phyloP scores from a whole-genome alignment of 2,113 vertebrate genomes.

The Micronycteris hirsuta region DNA sequence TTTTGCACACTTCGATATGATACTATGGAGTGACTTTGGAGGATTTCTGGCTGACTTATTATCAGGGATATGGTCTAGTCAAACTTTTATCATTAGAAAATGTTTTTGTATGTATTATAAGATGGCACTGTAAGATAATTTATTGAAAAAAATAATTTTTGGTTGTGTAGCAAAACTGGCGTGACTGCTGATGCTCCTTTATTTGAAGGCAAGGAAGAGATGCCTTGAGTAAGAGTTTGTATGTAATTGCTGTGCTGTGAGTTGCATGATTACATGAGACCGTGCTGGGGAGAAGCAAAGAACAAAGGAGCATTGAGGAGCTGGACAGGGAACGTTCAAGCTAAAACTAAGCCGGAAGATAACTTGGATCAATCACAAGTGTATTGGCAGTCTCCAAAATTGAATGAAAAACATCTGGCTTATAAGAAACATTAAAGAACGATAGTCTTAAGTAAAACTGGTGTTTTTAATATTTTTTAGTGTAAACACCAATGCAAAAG shows the following conservation, averaged over 20 bases:
- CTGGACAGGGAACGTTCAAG: neutral
- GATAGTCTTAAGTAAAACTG: conserved; percentile 17
- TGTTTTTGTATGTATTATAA: conserved; percentile 3
- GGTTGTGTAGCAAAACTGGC: neutral
- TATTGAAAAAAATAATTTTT: neutral
- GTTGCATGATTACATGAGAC: neutral
- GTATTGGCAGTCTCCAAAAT: neutral
- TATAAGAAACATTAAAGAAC: conserved; percentile 9
- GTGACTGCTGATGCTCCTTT: neutral
- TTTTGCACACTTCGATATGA: conserved; percentile 13
- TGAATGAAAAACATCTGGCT: conserved; percentile 45
- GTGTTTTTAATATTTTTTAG: conserved; percentile 44
- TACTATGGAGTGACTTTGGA: neutral
- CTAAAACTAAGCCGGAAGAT: conserved; percentile 45
- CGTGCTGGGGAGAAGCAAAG: neutral
- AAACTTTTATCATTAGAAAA: conserved; percentile 33
- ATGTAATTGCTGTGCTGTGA: neutral
- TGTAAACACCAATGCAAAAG: conserved; percentile 23
- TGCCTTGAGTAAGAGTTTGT: neutral
- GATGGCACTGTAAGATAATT: neutral
- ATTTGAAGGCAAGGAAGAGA: neutral
- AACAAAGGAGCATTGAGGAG: neutral
- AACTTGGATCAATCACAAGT: conserved; percentile 33
- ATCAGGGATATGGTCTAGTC: neutral
- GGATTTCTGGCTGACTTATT: conserved; percentile 43